Percentiles rank a stretch among this genome's conserved stretches.
phyloP scores from a whole-genome alignment of 92 coral and sea anemone genomes.

The Porites evermanni region DNA sequence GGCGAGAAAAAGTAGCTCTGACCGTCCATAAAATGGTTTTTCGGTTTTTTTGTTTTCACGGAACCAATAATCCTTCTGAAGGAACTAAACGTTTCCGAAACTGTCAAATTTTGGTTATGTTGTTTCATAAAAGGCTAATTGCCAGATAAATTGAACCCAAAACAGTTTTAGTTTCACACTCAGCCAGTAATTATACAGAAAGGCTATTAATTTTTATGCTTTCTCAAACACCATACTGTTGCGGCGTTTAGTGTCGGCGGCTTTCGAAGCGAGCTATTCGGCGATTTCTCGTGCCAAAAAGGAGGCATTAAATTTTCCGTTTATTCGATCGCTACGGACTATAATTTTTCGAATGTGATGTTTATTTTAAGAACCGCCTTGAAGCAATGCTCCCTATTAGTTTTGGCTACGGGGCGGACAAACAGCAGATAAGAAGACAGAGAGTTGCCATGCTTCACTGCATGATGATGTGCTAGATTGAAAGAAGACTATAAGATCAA shows the following conservation, averaged over 20 bases:
- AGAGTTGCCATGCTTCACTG: not conserved
- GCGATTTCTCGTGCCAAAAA: constrained; percentile 19
- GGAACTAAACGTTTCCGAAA: not conserved
- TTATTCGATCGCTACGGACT: not conserved
- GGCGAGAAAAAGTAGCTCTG: not conserved
- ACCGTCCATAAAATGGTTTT: not conserved
- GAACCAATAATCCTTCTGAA: not conserved
- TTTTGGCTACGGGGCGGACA: constrained; percentile 33
- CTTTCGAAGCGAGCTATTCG: not conserved
- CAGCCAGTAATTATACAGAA: constrained; percentile 37
- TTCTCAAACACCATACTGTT: constrained; percentile 14
- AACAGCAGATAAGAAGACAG: constrained; percentile 13
- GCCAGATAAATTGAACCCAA: constrained; percentile 46
- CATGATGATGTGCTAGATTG: constrained; percentile 7
- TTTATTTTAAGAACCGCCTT: constrained; percentile 22
- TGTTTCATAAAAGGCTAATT: constrained; percentile 43
- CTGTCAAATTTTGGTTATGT: constrained; percentile 34
- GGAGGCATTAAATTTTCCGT: constrained; percentile 1
- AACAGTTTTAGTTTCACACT: constrained; percentile 43
- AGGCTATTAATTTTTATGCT: constrained; percentile 51
- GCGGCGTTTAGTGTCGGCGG: not conserved
- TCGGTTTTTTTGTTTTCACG: not conserved
- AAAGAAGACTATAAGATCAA: constrained; percentile 16
- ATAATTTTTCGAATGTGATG: constrained; percentile 3
- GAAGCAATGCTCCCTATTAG: not conserved